Evolutionary conservation across 2,113 vertebrate species (phyloP), one percentile per base, ranked within the genome.

Genomic region (Poeciliopsis retropinna): DNA sequence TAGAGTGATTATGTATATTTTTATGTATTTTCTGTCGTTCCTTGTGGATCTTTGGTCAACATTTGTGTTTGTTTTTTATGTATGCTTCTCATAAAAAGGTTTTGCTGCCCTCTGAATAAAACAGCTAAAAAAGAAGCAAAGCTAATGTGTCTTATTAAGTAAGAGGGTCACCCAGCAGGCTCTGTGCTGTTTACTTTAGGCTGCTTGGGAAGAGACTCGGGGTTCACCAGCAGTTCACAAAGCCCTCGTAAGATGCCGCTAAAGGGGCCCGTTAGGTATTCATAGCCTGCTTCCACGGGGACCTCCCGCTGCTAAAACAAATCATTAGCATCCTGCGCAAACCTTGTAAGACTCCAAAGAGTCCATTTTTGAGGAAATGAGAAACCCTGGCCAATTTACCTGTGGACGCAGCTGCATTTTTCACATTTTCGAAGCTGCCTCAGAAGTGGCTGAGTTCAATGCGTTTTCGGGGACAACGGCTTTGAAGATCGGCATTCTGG

Each of bases 261-360:
- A 34, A 11, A 75, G 87, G 83, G 82, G 70, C 87, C 80, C 7
- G 34, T 68, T 17, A 88, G 85, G 82, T 82, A 84, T 89, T 89
- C 85, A 86, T 85, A 86, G 87, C 83, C 82, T 85, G 85, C 84
- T 75, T 47, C 80, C 81, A 71, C 31, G 72, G 70, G 66, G 73
- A 19, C 80, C 82, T 80, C 85, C 85, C 41, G 39, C 79, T 39
- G 88, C 83, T 89, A 80, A 92, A 92, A 90, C 84, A 86, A 91
- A 90, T 87, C 89, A 90, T 91, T 92, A 92, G 89, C 82, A 88
- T 90, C 83, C 87, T 78, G 76, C 78, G 73, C 85, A 89, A 90
- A 78, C 67, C 84, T 84, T 76, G 63, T 82, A 60, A 62, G 88
- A 87, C 84, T 85, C 70, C 27, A n/a, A 88, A 73, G 76, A 86